Percentiles rank a stretch among this genome's conserved stretches.
Evolutionary conservation across 37 sponge, comb jelly and placozoan genomes (phyloP).

Genomic region (Crambe crambe): DNA sequence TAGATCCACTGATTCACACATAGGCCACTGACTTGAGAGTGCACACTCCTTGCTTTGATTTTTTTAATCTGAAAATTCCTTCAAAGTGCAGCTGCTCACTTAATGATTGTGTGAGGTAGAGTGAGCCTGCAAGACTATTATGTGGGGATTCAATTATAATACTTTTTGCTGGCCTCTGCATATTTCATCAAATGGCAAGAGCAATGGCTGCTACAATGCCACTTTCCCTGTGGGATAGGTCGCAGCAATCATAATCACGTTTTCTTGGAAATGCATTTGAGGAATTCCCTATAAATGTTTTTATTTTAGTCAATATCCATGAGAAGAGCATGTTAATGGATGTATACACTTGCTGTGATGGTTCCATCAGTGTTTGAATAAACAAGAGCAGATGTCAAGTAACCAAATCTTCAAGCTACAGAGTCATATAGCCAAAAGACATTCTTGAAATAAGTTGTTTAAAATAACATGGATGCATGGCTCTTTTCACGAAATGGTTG

Average conservation of each 20-base stretch:
- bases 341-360: not conserved
- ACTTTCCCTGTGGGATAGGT: not conserved
- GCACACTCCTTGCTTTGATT: too few species aligned
- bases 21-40: too few species aligned
- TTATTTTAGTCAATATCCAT: not conserved
- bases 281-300: not conserved
- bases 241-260: not conserved
- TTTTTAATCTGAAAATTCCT: too few species aligned
- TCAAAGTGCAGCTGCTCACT: too few species aligned
- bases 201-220: not conserved
- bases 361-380: conserved; percentile 1
- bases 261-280: not conserved
- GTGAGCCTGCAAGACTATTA: too few species aligned
- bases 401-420: not conserved
- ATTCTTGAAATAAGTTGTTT: too few species aligned
- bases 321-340: conserved; percentile 1
- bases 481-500: not conserved
- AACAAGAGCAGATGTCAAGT: not conserved
- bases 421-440: not conserved
- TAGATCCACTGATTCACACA: too few species aligned
- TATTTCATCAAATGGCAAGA: not conserved
- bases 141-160: too few species aligned
- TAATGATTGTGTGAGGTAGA: too few species aligned
- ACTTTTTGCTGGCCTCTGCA: too few species aligned
- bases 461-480: too few species aligned